phyloP scores from a whole-genome alignment of 2,797 vertebrate genomes.

The Hipposideros larvatus region DNA sequence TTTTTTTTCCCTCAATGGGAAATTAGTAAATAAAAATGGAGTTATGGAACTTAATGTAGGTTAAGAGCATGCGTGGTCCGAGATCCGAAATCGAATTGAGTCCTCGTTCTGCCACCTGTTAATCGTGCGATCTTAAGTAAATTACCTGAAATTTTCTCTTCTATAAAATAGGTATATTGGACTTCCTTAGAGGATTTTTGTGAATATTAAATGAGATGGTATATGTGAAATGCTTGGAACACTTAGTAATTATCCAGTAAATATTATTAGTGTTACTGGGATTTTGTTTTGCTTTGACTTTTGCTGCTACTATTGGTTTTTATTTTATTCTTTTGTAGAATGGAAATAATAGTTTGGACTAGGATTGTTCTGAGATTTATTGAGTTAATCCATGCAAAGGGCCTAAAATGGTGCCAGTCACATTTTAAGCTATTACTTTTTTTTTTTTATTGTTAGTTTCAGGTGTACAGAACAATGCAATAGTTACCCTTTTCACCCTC shows the following conservation, averaged over 20 bases:
- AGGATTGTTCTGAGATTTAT: slow-evolving; percentile 43
- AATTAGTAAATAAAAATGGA: neutral
- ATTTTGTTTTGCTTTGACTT: neutral
- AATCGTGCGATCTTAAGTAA: neutral
- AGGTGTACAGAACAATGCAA: too few relatives aligned
- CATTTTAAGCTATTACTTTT: neutral
- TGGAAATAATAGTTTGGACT: neutral
- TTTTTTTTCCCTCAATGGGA: neutral
- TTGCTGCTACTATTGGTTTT: neutral
- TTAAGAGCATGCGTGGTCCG: neutral
- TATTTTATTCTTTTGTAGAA: slow-evolving; percentile 35
- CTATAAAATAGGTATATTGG: neutral
- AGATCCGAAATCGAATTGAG: neutral
- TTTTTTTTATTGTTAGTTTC: too few relatives aligned
- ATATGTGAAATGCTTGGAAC: slow-evolving; percentile 11
- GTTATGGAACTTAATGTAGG: neutral
- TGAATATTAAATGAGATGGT: neutral
- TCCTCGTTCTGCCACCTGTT: neutral
- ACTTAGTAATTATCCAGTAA: neutral
- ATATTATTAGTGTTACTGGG: neutral
- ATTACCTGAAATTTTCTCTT: slow-evolving; percentile 5
- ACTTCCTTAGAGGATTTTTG: neutral
- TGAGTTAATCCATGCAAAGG: neutral
- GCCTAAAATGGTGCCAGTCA: neutral
- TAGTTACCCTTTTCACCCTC: too few relatives aligned